A percentile compares a stretch with the other conserved stretches of the same genome.
These are phyloP conservation scores for Halocynthia aurantium DNA, from an alignment of 23 tunicate genomes.

Conservation along the genomic window DNA sequence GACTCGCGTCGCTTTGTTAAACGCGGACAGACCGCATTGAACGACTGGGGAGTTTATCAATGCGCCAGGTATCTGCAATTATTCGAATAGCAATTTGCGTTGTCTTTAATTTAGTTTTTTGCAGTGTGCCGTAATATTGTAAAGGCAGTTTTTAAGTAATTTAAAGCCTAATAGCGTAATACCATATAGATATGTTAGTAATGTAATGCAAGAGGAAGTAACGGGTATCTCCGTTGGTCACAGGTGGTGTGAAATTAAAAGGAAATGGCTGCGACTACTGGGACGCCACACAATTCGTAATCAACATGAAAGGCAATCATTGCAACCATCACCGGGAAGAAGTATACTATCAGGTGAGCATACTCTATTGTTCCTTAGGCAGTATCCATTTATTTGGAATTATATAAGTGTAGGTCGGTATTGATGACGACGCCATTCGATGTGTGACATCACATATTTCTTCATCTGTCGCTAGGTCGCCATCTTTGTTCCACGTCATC, in stretches of 20 bases:
- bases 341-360: not conserved
- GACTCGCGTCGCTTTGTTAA: conserved; percentile 42
- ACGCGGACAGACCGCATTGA: conserved; percentile 31
- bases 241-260: conserved; percentile 85
- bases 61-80: conserved; percentile 52
- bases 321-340: not conserved
- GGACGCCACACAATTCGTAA: conserved; percentile 10
- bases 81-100: not conserved
- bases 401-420: no score
- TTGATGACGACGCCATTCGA: no score
- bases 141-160: not conserved
- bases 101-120: not conserved
- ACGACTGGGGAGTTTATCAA: conserved; percentile 90
- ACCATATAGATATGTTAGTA: no score
- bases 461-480: no score
- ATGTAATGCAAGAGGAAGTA: no score
- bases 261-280: conserved; percentile 69
- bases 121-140: not conserved
- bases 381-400: no score
- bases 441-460: no score
- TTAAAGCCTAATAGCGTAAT: no score
- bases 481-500: no score
- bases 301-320: not conserved
- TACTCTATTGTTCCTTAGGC: no score
- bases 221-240: not conserved